phyloP scores from a whole-genome alignment of 2,113 vertebrate species.

The Catharus fuscescens region DNA sequence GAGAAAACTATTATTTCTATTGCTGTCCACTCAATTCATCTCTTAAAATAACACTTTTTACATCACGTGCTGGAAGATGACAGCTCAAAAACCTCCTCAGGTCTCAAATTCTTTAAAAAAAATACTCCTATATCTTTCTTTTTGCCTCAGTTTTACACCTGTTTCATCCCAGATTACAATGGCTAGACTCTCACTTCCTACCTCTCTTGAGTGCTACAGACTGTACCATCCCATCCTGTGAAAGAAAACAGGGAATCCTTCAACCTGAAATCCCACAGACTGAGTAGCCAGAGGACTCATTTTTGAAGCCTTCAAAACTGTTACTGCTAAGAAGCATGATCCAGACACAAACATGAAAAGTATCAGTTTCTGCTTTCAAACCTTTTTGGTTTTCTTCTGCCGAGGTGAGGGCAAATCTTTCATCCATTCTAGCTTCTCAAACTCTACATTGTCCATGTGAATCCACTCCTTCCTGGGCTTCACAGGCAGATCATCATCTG shows the following conservation, averaged over 20 bases:
- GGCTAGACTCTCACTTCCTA: background rate
- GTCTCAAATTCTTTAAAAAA: background rate
- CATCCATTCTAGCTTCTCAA: constrained; percentile 95
- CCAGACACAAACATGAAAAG: background rate
- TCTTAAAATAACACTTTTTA: background rate
- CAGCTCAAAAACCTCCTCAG: background rate
- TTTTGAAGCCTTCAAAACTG: background rate
- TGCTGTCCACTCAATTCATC: background rate
- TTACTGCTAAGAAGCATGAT: background rate
- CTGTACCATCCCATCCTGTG: background rate
- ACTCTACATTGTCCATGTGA: constrained; percentile 91
- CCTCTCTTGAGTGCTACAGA: background rate
- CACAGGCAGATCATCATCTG: constrained; percentile 78
- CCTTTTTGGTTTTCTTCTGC: constrained; percentile 85
- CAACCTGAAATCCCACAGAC: background rate
- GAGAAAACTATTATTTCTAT: background rate
- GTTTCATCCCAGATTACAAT: background rate
- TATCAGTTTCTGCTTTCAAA: constrained; percentile 35
- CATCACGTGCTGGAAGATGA: background rate
- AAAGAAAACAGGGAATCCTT: background rate
- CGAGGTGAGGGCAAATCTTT: constrained; percentile 83
- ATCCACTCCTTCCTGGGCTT: constrained; percentile 90
- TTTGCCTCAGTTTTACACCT: background rate
- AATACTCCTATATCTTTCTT: background rate
- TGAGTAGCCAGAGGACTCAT: background rate